These are phyloP conservation scores for Drosophila micromelanica DNA, from an alignment of 1,140 invertebrate genomes.

Conservation along the genomic window DNA sequence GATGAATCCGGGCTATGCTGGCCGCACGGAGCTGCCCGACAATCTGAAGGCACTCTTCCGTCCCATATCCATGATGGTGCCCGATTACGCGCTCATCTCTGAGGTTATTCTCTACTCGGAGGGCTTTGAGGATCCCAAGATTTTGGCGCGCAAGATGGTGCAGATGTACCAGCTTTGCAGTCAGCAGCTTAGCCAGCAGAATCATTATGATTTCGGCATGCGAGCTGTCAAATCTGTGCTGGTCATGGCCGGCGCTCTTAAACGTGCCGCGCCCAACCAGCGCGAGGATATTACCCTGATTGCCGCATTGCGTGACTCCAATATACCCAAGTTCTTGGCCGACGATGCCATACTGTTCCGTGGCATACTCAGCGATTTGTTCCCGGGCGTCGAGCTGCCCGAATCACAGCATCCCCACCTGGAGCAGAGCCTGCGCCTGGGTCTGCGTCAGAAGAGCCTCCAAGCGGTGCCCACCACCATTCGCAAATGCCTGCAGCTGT, in stretches of 20 bases:
- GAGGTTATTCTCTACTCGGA: slow-evolving; percentile 97
- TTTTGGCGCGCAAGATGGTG: slow-evolving; percentile 94
- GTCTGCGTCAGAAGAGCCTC: slow-evolving; percentile 85
- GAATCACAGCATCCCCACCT: slow-evolving; percentile 91
- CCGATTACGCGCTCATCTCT: slow-evolving; percentile 95
- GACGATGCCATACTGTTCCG: slow-evolving; percentile 93
- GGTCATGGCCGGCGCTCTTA: slow-evolving; percentile 94
- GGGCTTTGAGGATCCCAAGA: slow-evolving; percentile 94
- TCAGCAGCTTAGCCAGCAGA: slow-evolving; percentile 96
- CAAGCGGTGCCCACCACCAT: slow-evolving; percentile 88
- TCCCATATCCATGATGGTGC: slow-evolving; percentile 97
- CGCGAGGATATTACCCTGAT: slow-evolving; percentile 91
- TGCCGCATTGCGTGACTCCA: slow-evolving; percentile 94
- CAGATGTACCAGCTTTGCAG: slow-evolving; percentile 96
- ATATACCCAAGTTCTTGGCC: slow-evolving; percentile 95
- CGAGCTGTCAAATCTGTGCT: slow-evolving; percentile 89
- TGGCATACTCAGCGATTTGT: slow-evolving; percentile 95
- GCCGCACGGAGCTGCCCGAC: slow-evolving; percentile 93
- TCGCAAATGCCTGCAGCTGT: slow-evolving; percentile 92
- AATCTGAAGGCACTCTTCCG: slow-evolving; percentile 94
- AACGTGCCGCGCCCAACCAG: slow-evolving; percentile 93
- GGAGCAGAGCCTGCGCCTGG: slow-evolving; percentile 85
- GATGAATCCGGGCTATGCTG: slow-evolving; percentile 95
- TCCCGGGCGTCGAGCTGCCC: slow-evolving; percentile 92
- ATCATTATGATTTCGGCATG: slow-evolving; percentile 98